These are phyloP conservation scores for Bergia sp. DNA, from an alignment of 92 coral and sea anemone species.

Conservation along the genomic window DNA sequence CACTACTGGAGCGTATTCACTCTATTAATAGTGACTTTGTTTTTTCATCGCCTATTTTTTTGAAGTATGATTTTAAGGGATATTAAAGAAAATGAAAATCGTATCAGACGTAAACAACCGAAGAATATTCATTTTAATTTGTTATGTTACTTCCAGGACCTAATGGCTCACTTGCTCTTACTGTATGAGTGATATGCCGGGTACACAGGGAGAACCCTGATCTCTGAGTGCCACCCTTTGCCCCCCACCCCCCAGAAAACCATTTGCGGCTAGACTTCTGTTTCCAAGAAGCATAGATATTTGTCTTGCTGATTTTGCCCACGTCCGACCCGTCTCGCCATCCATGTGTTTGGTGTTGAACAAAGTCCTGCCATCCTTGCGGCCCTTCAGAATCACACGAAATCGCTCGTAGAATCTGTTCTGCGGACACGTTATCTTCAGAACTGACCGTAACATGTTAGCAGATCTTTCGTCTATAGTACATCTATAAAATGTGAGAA, in stretches of 20 bases:
- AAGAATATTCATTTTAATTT: too few species aligned
- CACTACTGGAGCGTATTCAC: too few species aligned
- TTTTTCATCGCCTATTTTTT: too few species aligned
- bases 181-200: not conserved
- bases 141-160: too few species aligned
- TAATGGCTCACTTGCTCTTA: not conserved
- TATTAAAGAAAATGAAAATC: too few species aligned
- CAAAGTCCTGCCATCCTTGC: not conserved
- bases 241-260: not conserved
- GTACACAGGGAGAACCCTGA: slow-evolving; percentile 1
- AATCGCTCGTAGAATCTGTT: not conserved
- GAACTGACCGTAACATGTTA: not conserved
- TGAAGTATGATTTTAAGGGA: too few species aligned
- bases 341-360: not conserved
- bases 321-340: not conserved
- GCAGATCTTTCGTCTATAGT: not conserved
- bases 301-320: not conserved
- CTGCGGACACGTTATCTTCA: not conserved
- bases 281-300: not conserved
- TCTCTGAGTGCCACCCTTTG: slow-evolving; percentile 6
- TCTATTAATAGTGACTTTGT: too few species aligned
- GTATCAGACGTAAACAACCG: too few species aligned
- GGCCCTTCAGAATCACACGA: not conserved
- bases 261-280: not conserved
- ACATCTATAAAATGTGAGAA: not conserved